phyloP scores from a whole-genome alignment of 2,888 invertebrate species.

The Lasiommata megera region DNA sequence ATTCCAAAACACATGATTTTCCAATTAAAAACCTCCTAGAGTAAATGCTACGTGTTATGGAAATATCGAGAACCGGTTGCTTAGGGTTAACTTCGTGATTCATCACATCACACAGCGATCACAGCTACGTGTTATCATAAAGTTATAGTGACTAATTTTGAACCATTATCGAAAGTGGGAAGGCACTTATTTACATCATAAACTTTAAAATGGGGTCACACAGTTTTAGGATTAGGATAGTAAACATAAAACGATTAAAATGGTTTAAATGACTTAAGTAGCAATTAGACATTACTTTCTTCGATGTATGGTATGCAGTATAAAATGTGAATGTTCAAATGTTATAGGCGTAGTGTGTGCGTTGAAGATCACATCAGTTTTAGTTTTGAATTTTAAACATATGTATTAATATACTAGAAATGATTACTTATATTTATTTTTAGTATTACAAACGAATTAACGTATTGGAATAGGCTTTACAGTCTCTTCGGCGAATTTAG shows the following conservation, averaged over 20 bases:
- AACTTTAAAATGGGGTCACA: conserved; percentile 29
- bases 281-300: conserved; percentile 18
- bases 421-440: no score
- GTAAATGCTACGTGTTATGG: conserved; percentile 51
- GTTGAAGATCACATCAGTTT: no score
- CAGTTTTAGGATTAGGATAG: conserved; percentile 26
- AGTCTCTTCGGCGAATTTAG: no score
- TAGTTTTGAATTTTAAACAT: no score
- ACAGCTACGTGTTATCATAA: conserved; percentile 36
- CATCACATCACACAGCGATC: conserved; percentile 58
- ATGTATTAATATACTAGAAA: no score
- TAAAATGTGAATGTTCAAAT: neutral
- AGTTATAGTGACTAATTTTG: conserved; percentile 29
- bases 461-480: no score
- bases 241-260: conserved; percentile 27
- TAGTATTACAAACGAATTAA: no score
- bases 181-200: conserved; percentile 27
- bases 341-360: neutral
- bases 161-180: conserved; percentile 29
- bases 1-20: conserved; percentile 12
- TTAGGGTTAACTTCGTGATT: conserved; percentile 55
- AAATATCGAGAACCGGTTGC: conserved; percentile 47
- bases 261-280: conserved; percentile 15
- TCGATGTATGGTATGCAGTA: conserved; percentile 1
- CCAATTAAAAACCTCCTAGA: conserved; percentile 61